phyloP scores from a whole-genome alignment of 2,113 vertebrate genomes.

The Elephas maximus region DNA sequence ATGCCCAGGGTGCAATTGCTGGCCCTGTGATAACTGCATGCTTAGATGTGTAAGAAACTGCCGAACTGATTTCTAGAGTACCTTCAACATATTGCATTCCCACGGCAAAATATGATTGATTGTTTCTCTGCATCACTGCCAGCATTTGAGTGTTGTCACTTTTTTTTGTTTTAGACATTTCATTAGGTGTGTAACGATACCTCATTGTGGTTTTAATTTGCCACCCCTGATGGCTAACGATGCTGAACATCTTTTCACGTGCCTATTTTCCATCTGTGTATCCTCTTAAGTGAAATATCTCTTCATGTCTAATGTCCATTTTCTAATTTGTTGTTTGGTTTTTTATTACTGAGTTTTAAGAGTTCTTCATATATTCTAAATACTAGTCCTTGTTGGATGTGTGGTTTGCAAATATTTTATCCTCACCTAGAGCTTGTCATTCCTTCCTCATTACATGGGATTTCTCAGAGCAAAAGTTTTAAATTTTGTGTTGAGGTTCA shows the following conservation, averaged over 20 bases:
- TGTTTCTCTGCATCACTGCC: not conserved
- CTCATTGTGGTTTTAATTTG: not conserved
- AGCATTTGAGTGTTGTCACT: not conserved
- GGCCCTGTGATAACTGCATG: not conserved
- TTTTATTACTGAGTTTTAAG: not conserved
- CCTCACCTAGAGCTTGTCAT: not conserved
- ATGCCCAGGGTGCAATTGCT: not conserved
- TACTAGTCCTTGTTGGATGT: not conserved
- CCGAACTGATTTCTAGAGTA: not conserved
- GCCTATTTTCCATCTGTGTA: not conserved
- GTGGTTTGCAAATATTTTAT: slow-evolving; percentile 3
- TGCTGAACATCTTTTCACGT: not conserved
- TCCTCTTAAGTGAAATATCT: not conserved
- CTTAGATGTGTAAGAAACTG: not conserved
- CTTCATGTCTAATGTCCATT: not conserved
- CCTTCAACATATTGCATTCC: not conserved
- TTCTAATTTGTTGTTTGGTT: not conserved
- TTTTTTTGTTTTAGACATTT: slow-evolving; percentile 7
- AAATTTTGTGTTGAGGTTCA: not conserved
- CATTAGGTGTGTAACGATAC: not conserved
- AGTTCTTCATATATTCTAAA: too few species aligned
- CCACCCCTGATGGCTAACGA: not conserved
- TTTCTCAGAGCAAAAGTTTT: not conserved
- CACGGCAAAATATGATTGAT: not conserved
- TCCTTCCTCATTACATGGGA: not conserved